Evolutionary conservation across 2,888 invertebrate species (phyloP), one percentile per base, ranked within the genome.

Genomic region (Sesamia inferens): DNA sequence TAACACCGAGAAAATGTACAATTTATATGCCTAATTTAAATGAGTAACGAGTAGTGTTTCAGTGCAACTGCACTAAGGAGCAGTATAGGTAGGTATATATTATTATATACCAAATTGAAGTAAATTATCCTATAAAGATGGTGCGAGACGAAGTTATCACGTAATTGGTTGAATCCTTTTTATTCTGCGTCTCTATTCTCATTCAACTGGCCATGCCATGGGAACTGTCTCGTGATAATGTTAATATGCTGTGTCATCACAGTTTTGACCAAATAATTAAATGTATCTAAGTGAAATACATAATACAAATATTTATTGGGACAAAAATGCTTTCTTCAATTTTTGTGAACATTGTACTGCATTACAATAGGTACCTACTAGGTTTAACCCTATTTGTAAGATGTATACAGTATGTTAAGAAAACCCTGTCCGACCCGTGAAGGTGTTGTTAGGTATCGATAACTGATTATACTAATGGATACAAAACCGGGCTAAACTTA

Each of bases 111-210:
- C 22, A 24, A 54, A n/a, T 63, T 51, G 47, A 39, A 54, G 24
- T 44, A 57, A 1, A 13, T 16, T 48, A 19, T 48, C 54, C 14
- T 54, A 44, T 48, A 39, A 68, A 57, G 62, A 63, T 31, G 48
- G 11, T 31, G 19, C 62, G 54, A 2, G 70, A 42, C 58, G 64
- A 58, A 48, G 66, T 76, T 31, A 61, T 48, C 64, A 44, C 31
- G 59, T 71, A 84, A 81, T 81, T 81, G 81, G 62, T 63, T 75
- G 10, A 57, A 76, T 81, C 81, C 76, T 81, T 69, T 68, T 71
- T 71, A 84, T 44, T 54, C 47, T 19, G 44, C 64, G 14, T 55
- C 55, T 74, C 61, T 67, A 39, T 64, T 64, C 51, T 64, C 16
- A 57, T 64, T 31, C 42, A 51, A 44, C 39, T 51, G 51, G 16